phyloP scores from a whole-genome alignment of 2,797 vertebrate species.

The Galago senegalensis region DNA sequence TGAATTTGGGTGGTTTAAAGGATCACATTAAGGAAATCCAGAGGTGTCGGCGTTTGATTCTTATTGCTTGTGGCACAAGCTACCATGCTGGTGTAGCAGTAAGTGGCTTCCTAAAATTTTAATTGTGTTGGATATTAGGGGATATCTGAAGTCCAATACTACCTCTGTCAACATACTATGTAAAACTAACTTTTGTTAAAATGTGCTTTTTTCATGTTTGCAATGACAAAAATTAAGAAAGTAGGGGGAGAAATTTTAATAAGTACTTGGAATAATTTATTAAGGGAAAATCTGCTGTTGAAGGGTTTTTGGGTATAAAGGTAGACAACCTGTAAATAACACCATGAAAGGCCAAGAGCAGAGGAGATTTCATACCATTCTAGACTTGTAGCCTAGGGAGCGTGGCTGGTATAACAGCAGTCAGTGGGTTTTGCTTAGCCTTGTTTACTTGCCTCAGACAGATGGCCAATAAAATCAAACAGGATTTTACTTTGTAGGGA shows the following conservation, averaged over 20 bases:
- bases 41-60: conserved; percentile 96
- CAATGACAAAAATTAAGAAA: conserved; percentile 7
- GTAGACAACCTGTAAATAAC: not conserved
- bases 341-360: not conserved
- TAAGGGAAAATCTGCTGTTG: not conserved
- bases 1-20: conserved; percentile 97
- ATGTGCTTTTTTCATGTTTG: conserved; percentile 57
- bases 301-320: not conserved
- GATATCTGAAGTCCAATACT: not conserved
- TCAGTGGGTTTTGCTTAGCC: not conserved
- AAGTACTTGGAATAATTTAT: conserved; percentile 55
- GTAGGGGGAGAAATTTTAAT: not conserved
- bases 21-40: conserved; percentile 99
- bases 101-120: conserved; percentile 75
- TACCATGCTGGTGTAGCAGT: conserved; percentile 96
- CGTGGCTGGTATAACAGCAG: not conserved
- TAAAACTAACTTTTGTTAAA: conserved; percentile 42
- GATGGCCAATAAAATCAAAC: not conserved
- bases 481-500: conserved; percentile 18
- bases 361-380: not conserved
- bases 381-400: not conserved
- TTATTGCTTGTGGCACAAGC: conserved; percentile 98
- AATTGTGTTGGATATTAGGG: not conserved
- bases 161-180: not conserved
- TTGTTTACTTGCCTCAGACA: conserved; percentile 13